Evolutionary conservation across 2,113 vertebrate species (phyloP).

Genomic region (Fregata magnificens): DNA sequence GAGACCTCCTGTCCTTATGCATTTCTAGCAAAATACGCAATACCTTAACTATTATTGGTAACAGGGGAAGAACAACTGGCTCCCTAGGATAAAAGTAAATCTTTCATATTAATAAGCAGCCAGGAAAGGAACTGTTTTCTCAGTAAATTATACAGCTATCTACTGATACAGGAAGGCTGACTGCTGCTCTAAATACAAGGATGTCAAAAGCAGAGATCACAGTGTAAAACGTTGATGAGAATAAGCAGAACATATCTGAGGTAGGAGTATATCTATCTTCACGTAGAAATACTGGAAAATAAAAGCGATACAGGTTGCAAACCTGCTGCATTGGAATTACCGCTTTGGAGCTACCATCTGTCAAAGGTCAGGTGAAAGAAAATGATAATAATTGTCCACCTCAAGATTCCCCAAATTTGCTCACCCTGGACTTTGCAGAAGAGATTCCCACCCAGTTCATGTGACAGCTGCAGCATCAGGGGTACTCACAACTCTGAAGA

Average conservation of each 20-base stretch:
- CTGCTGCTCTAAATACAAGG: background rate
- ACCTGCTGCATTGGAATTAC: background rate
- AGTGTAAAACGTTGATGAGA: background rate
- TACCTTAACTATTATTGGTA: background rate
- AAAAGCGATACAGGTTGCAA: background rate
- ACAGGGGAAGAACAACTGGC: background rate
- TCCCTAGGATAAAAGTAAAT: background rate
- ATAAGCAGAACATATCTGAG: background rate
- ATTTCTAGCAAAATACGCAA: background rate
- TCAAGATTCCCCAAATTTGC: background rate
- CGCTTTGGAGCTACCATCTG: background rate
- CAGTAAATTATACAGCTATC: background rate
- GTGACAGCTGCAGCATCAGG: background rate
- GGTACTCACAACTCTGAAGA: background rate
- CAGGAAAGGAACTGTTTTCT: background rate
- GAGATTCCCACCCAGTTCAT: background rate
- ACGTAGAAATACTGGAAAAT: background rate
- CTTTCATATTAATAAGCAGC: background rate
- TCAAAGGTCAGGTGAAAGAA: background rate
- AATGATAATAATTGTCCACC: background rate
- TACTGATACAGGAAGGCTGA: background rate
- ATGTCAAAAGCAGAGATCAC: background rate
- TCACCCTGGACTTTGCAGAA: background rate
- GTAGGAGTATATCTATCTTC: background rate
- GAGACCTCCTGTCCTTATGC: background rate